Base-by-base conservation (phyloP, 2,888 invertebrate species). In the Oscheius sp. region DNA sequence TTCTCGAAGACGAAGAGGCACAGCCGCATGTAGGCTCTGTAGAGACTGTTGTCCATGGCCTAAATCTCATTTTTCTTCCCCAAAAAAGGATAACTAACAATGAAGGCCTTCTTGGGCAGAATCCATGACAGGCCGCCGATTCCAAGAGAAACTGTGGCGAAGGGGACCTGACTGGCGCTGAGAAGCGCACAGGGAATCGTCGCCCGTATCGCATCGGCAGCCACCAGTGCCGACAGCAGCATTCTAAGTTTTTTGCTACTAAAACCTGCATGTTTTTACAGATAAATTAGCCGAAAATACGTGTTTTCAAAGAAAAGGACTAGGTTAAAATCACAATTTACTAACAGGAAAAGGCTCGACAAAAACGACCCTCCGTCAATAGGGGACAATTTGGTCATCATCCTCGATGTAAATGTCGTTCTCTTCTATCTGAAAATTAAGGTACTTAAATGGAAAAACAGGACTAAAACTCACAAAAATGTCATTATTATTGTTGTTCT, bases 1-100 rank as follows among this genome's bases (percentile, higher is more conserved):
- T 85, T 87, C 70, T 87, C 87, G 63, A 87, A 87, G 32, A 87
- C 86, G 70, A 87, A 87, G 4, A 87, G 79, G 47, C 86, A 85
- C 2, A 84, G 70, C 32, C 85, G 66, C 84, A 87, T 81, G 75
- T 86, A 87, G 10, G 82, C 73, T 33, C 75, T 74, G 75, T 87
- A 87, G 48, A 87, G 72, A 5, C 70, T 60, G 62, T 86, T 84
- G 74, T 87, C 87, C n/a, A 88, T 51, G 48, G 70, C 60, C 73
- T 82, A 47, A 47, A 68, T 13, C 7, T 42, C 7, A 0, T 3
- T 7, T 53, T 29, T 35, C 42, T n/a, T 32, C 0, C 21, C 7
- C 7, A 42, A 42, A 42, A 42, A 7, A 0, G 42, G 3, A 42
- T 5, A 42, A 42, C 48, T 5, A 55, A 79, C 79, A 63, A 72